Evolutionary conservation across 1,140 invertebrate species (phyloP), one percentile per base, ranked within the genome.

Genomic region (Lordiphosa collinella): DNA sequence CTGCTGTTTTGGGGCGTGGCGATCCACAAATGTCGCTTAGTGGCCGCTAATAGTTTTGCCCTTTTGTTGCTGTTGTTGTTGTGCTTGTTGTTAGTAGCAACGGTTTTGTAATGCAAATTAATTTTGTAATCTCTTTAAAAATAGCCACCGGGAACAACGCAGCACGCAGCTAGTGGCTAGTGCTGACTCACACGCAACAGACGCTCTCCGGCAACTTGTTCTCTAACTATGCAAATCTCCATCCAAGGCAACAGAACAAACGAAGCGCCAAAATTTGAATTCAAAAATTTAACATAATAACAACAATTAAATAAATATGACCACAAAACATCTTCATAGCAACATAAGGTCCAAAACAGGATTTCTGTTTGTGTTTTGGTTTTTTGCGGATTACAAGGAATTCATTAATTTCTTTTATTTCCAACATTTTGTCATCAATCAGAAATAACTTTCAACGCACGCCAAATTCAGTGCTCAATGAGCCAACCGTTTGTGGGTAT

Each of bases 391-490:
- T 80, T 80, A 80, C 76, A 80, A 75, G 76, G 76, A 82, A 80
- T 82, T 71, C 76, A 80, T 80, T 80, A 82, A 82, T 80, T 82
- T 70, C 66, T 61, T 62, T 66, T 68, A 57, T 60, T 68, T 34
- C 57, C 43, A 54, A 78, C 69, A 84, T 78, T 84, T 84, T 84
- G 78, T 84, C 78, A 84, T 84, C 72, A 76, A 84, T 84, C 78
- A 84, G 78, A 84, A 84, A 84, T 84, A 84, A 84, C 78, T 84
- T 84, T 84, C 78, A 84, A 78, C 78, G 78, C 79, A 82, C 63
- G 78, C 67, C 78, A 68, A 67, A 67, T 74, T 73, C 55, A 44
- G 56, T 58, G 75, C 57, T 82, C 76, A 69, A 47, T 72, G 61
- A 79, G 68, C 57, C 51, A 13, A 54, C 49, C 29, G 52, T 60